Evolutionary conservation across 2,888 invertebrate genomes (phyloP), one percentile per base, ranked within the genome.

Genomic region (Bombyx huttoni): DNA sequence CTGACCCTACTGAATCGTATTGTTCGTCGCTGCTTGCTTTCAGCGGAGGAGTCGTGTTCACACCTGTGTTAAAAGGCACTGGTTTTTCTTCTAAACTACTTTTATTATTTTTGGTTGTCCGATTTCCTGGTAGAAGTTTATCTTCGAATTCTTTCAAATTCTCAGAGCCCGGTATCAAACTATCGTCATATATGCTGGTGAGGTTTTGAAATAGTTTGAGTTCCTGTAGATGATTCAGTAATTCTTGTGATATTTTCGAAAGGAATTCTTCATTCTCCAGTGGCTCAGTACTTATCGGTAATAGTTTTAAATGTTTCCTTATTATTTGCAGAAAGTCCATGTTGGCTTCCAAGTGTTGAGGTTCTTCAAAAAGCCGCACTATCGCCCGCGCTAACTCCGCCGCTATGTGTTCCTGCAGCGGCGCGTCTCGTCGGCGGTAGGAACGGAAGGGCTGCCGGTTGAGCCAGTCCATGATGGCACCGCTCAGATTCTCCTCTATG

Each of bases 381-480:
- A 66, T 50, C 13, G 52, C 57, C 51, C 59, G 54, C 6, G 57
- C 61, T 8, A 66, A 51, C 10, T 60, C 58, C 34, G 54, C 50
- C 24, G 62, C 49, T 33, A 58, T 24, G 5, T 58, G 48, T 49
- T 65, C 61, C 52, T 61, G 59, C 8, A 52, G 35, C 24, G 46
- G 52, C 54, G 56, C 62, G 0, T 66, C 62, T 12, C 24, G 14
- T 12, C 51, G 46, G 14, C 52, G 54, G 50, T 47, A 53, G 13
- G 49, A 50, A 49, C 60, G 54, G 49, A 62, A 51, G 0, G 64
- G 58, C 34, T 57, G 52, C 33, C 52, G 49, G 55, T 57, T 64
- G 10, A 72, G 13, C 68, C 68, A 70, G 49, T 64, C 61, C 9
- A 54, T 46, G 53, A 70, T 56, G 8, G 52, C 60, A 47, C 54